Evolutionary conservation across 2,888 invertebrate species (phyloP), one percentile per base, ranked within the genome.

Genomic region (Abrostola tripartita): DNA sequence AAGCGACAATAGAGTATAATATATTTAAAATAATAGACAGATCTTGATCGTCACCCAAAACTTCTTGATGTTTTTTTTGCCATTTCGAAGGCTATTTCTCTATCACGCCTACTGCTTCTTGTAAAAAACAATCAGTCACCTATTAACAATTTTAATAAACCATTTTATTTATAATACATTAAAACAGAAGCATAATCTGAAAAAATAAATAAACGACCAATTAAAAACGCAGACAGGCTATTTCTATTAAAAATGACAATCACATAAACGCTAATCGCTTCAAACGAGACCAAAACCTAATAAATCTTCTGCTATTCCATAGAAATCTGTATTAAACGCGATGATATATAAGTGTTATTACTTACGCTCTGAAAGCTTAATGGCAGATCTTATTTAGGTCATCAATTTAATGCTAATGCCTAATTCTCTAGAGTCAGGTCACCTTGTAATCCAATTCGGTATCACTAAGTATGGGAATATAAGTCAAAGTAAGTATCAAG

Each of bases 301-400:
- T 70, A 70, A 66, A 71, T 61, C 72, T 55, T 57, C 10, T 24
- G 37, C 54, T 38, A 54, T 57, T 51, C 65, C 56, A 49, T 71
- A 57, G 42, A 14, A 65, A 42, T 51, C 57, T 38, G 38, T 57
- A 70, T 71, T 71, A 51, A 49, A 35, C 24, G 53, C 41, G n/a
- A 65, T 54, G 47, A 42, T 53, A 70, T 49, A 71, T 61, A 49
- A 70, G 65, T 71, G 53, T 65, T 58, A 57, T 58, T 66, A 42
- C 10, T 42, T 41, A 55, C 49, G 8, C 47, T 61, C 14, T 56
- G 12, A 42, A 61, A 71, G 51, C 37, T 12, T 44, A 64, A 56
- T 41, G 35, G 24, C 7, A 14, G 6, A 44, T 51, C 41, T 8
- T 65, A 54, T 61, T 61, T 65, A 57, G 35, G 47, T 0, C 11